phyloP scores from a whole-genome alignment of 2,797 vertebrate species.

The Cyclura pinguis region DNA sequence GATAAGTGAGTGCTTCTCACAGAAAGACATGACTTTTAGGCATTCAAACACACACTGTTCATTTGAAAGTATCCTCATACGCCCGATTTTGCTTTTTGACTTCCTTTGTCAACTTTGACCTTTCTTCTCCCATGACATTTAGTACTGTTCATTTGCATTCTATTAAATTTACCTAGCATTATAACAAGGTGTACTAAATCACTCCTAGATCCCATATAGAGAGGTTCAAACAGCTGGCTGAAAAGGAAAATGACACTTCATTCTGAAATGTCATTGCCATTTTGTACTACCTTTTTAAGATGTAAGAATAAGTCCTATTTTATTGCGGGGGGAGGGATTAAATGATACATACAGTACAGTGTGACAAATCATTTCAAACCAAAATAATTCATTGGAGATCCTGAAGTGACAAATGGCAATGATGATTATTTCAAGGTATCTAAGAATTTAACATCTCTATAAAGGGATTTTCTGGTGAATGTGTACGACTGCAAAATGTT shows the following conservation, averaged over 20 bases:
- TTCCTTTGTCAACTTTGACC: neutral
- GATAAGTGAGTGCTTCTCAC: neutral
- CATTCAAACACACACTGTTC: neutral
- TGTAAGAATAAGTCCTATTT: constrained; percentile 27
- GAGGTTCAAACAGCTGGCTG: constrained; percentile 11
- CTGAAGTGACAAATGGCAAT: constrained; percentile 26
- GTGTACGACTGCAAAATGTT: neutral
- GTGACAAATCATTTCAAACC: constrained; percentile 50
- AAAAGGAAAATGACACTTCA: constrained; percentile 24
- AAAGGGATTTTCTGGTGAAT: neutral
- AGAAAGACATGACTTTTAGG: neutral
- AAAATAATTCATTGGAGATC: constrained; percentile 39
- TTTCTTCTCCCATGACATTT: constrained; percentile 24
- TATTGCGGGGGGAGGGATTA: constrained; percentile 32
- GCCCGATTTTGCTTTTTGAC: constrained; percentile 20
- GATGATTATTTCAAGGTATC: constrained; percentile 36
- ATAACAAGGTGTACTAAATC: neutral
- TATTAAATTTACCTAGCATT: constrained; percentile 39
- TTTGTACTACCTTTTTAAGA: constrained; percentile 47
- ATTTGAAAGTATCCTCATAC: constrained; percentile 35
- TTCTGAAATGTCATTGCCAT: neutral
- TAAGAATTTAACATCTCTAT: constrained; percentile 31
- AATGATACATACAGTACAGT: constrained; percentile 19
- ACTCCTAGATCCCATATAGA: neutral
- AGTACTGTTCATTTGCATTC: neutral